phyloP scores from a whole-genome alignment of 2,113 vertebrate species.

The Bettongia penicillata region DNA sequence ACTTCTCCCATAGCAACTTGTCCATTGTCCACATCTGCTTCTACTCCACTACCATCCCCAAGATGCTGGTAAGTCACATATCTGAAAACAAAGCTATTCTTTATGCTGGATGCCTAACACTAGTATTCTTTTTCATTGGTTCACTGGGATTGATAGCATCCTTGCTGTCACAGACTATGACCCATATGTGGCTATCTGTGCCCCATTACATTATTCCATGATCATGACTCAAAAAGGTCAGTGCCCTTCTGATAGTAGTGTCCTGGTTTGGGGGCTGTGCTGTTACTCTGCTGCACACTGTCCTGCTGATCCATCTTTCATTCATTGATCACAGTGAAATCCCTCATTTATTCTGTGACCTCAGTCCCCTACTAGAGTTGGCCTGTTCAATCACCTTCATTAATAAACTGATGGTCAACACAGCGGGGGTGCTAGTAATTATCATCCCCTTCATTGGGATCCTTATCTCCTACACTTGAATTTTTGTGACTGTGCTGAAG shows the following conservation, averaged over 20 bases:
- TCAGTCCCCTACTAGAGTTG: conserved; percentile 63
- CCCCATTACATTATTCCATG: conserved; percentile 47
- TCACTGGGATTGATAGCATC: conserved; percentile 67
- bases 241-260: conserved; percentile 47
- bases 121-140: conserved; percentile 70
- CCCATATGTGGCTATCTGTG: conserved; percentile 67
- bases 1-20: conserved; percentile 51
- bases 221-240: conserved; percentile 46
- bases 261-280: conserved; percentile 54
- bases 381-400: conserved; percentile 65
- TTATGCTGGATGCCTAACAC: conserved; percentile 69
- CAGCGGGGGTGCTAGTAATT: conserved; percentile 40
- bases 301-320: conserved; percentile 44
- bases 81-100: conserved; percentile 67
- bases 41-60: conserved; percentile 56
- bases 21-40: conserved; percentile 72
- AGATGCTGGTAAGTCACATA: conserved; percentile 72
- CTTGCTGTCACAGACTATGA: conserved; percentile 48
- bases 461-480: conserved; percentile 56
- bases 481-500: conserved; percentile 44
- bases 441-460: conserved; percentile 60
- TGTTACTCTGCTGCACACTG: conserved; percentile 58
- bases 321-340: conserved; percentile 60
- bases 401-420: conserved; percentile 51
- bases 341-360: conserved; percentile 68